A percentile compares a stretch with the other conserved stretches of the same genome.
Evolutionary conservation across 2,113 vertebrate genomes (phyloP).

Genomic region (Mus spicilegus): DNA sequence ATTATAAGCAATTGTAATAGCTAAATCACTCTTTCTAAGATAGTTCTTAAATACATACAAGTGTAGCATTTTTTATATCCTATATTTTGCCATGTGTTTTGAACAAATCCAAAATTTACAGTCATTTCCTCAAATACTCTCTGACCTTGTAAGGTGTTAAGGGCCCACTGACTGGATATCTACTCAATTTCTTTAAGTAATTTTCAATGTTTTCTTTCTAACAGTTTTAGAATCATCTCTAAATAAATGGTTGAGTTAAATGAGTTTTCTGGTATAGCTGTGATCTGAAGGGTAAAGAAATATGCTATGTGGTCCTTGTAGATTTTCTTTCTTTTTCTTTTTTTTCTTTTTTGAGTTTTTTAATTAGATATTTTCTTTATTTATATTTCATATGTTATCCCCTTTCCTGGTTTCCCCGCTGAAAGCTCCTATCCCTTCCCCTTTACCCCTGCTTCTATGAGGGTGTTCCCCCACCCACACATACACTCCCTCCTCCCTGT

Average conservation of each 20-base stretch:
- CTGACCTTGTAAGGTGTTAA: neutral
- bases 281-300: neutral
- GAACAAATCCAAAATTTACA: neutral
- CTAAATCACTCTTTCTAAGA: neutral
- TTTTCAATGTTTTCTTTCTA: neutral
- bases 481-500: no score
- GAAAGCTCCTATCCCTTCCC: no score
- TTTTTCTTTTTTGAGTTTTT: no score
- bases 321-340: neutral
- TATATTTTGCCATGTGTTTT: neutral
- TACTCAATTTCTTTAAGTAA: neutral
- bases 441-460: no score
- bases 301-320: neutral
- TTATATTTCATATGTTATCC: no score
- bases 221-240: neutral
- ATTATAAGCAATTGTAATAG: neutral
- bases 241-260: neutral
- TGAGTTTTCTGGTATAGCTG: neutral
- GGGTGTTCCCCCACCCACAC: no score
- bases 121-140: neutral
- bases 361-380: no score
- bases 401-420: no score
- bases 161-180: neutral
- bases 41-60: neutral
- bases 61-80: neutral